Evolutionary conservation across 2,113 vertebrate genomes (phyloP).

Genomic region (Orthonyx spaldingii): DNA sequence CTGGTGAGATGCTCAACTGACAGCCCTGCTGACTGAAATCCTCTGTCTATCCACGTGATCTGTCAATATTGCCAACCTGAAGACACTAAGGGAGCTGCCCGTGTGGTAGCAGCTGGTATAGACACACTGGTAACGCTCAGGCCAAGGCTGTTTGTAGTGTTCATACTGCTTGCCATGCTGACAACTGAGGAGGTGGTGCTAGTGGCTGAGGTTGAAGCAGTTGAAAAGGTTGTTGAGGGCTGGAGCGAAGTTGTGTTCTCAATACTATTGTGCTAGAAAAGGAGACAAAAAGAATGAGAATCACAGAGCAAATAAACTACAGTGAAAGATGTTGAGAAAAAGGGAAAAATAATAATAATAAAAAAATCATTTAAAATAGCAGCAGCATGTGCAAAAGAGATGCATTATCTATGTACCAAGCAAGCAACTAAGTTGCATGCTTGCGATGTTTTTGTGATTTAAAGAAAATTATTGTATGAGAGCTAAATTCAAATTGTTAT

Average conservation of each 20-base stretch:
- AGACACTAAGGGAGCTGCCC: conserved; percentile 82
- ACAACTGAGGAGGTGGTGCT: conserved; percentile 74
- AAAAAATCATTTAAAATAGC: background rate
- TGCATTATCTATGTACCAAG: background rate
- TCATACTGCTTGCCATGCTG: conserved; percentile 76
- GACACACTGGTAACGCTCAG: conserved; percentile 78
- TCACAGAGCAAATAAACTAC: conserved; percentile 10
- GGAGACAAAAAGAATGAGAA: conserved; percentile 1
- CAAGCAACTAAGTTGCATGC: background rate
- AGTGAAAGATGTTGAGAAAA: background rate
- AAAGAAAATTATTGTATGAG: background rate
- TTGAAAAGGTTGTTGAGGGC: conserved; percentile 77
- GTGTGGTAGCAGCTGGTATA: conserved; percentile 74
- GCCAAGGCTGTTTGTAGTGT: conserved; percentile 78
- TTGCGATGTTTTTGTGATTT: background rate
- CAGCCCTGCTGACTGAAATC: conserved; percentile 14
- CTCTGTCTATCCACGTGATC: background rate
- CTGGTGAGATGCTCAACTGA: background rate
- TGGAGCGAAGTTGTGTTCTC: conserved; percentile 80
- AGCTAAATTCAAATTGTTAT: background rate
- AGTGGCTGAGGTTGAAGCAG: conserved; percentile 65
- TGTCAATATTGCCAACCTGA: conserved; percentile 74
- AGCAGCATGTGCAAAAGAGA: background rate
- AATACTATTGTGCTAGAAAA: conserved; percentile 81
- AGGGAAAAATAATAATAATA: background rate